Conservation (phyloP, 2,888 invertebrate species). For the Hirtodrosophila confusa region DNA sequence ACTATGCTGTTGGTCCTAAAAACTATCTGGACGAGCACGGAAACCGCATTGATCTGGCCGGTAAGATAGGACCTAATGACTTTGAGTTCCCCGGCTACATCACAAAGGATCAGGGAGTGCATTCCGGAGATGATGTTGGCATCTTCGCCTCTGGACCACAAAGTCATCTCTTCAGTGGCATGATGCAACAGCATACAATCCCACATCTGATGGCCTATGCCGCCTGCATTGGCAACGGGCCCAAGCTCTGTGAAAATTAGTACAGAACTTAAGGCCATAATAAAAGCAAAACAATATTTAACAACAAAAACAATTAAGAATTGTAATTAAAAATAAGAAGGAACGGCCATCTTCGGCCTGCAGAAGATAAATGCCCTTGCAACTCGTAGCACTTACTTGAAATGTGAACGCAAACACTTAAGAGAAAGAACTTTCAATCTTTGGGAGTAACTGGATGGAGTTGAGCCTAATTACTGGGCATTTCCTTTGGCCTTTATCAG, state of each 20-base stretch:
- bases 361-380: no score
- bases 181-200: conserved; percentile 90
- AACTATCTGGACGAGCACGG: conserved; percentile 67
- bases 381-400: no score
- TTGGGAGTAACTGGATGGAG: no score
- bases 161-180: conserved; percentile 91
- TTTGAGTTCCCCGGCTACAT: conserved; percentile 71
- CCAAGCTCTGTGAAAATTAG: conserved; percentile 78
- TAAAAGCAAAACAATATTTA: no score
- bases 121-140: conserved; percentile 91
- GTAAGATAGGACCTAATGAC: conserved; percentile 37
- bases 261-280: no score
- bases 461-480: no score
- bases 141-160: conserved; percentile 91
- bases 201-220: conserved; percentile 91
- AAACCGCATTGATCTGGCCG: conserved; percentile 68
- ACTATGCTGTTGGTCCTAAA: conserved; percentile 89
- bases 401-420: no score
- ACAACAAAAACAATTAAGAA: no score
- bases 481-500: no score
- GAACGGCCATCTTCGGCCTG: no score
- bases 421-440: no score
- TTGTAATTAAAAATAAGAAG: no score
- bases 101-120: conserved; percentile 86
- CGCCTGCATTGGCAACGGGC: conserved; percentile 88